Base-by-base conservation (phyloP, 2,113 vertebrate species). In the Acrocephalus arundinaceus region DNA sequence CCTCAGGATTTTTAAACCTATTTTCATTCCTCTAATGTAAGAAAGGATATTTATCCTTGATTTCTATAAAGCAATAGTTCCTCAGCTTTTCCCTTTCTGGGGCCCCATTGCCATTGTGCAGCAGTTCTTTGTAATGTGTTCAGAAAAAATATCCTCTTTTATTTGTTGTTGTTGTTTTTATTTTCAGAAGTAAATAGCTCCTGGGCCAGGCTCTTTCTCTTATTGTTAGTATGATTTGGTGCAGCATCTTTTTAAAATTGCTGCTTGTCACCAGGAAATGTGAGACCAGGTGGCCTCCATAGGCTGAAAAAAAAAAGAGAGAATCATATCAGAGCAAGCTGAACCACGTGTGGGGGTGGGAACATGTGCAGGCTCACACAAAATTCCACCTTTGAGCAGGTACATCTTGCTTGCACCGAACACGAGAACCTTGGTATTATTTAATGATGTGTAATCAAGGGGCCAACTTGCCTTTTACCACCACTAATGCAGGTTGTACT, bases 401-500 rank as follows among this genome's bases (percentile, higher is more conserved):
- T 96, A 81, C 37, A 33, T 43, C 5, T 12, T 8, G 12, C 45
- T 33, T 57, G 25, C 31, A 33, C 46, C 0, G 0, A 78, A 17
- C 65, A 25, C 3, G 4, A 72, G 79, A 66, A 35, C 80, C 89
- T 74, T 27, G 74, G 22, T 67, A 18, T 54, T 45, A 58, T 89
- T 95, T 92, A 96, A 95, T 93, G 85, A 51, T 30, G 74, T 72
- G 93, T 58, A 66, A 95, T 94, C 87, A 88, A 94, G 94, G 61
- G 72, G 79, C 90, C 95, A 96, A 23, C 82, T 94, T 85, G 87
- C 89, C 80, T 96, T 90, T 96, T 83, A 85, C 87, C 46, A 68
- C 85, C 51, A 15, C 79, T 89, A 94, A 96, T 96, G 87, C 91
- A 96, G 96, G 97, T 96, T 97, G 96, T 94, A 96, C 96, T 97